Conservation (phyloP, 2,888 invertebrate species). For the Drosophila algonquin region DNA sequence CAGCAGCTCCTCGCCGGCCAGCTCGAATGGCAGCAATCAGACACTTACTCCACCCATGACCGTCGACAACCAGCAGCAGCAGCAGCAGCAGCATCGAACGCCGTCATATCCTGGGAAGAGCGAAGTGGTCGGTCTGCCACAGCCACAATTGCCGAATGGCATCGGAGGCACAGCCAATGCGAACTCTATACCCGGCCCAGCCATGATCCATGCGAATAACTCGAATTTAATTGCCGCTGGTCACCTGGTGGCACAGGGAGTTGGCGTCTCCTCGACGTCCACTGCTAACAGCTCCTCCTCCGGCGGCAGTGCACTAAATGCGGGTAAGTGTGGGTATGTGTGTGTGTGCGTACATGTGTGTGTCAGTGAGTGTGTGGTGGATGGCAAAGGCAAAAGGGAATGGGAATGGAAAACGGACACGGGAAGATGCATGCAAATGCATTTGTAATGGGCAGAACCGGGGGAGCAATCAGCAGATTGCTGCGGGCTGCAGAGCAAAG, state of each 20-base stretch:
- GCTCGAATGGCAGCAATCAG: slow-evolving; percentile 83
- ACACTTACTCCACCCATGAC: slow-evolving; percentile 82
- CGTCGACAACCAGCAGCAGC: slow-evolving; percentile 77
- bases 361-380: neutral
- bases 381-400: neutral
- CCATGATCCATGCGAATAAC: slow-evolving; percentile 76
- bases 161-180: slow-evolving; percentile 39
- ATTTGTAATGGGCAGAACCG: slow-evolving; percentile 31
- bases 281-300: slow-evolving; percentile 33
- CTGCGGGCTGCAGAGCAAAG: slow-evolving; percentile 27
- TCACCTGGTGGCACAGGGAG: slow-evolving; percentile 64
- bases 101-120: slow-evolving; percentile 23
- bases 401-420: slow-evolving; percentile 3
- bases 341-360: slow-evolving; percentile 2
- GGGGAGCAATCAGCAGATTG: slow-evolving; percentile 44
- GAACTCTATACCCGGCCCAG: slow-evolving; percentile 46
- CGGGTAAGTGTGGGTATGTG: slow-evolving; percentile 72
- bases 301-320: slow-evolving; percentile 58
- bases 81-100: slow-evolving; percentile 19
- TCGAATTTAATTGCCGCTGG: slow-evolving; percentile 74
- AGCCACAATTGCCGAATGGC: slow-evolving; percentile 67
- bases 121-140: slow-evolving; percentile 40
- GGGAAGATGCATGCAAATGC: slow-evolving; percentile 18
- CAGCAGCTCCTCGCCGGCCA: slow-evolving; percentile 78
- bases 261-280: slow-evolving; percentile 17